phyloP scores from a whole-genome alignment of 2,888 invertebrate genomes.

The Harpalus rubripes region DNA sequence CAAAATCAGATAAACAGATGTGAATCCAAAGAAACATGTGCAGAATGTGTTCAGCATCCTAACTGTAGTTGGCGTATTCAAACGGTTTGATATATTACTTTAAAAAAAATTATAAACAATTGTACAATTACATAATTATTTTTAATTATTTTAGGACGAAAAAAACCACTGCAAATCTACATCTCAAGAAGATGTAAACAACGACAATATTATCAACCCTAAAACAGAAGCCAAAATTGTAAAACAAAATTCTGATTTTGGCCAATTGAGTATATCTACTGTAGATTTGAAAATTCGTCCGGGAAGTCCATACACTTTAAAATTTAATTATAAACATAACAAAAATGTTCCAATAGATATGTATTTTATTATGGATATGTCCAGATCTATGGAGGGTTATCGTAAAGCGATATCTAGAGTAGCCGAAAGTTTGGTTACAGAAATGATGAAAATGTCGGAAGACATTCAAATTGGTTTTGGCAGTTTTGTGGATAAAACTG shows the following conservation, averaged over 20 bases:
- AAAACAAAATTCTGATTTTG: constrained; percentile 29
- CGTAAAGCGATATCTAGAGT: constrained; percentile 79
- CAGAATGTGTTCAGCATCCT: constrained; percentile 73
- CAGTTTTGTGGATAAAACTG: constrained; percentile 85
- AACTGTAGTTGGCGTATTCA: constrained; percentile 75
- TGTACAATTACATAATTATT: neutral
- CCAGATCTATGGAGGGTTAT: constrained; percentile 84
- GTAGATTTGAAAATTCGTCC: constrained; percentile 51
- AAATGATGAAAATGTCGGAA: constrained; percentile 81
- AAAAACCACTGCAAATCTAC: constrained; percentile 6
- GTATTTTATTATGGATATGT: constrained; percentile 90
- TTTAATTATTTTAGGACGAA: constrained; percentile 14
- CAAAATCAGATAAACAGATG: constrained; percentile 69
- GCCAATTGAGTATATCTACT: constrained; percentile 78
- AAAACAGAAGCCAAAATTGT: constrained; percentile 67
- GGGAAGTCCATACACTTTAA: constrained; percentile 38
- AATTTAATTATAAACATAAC: constrained; percentile 81
- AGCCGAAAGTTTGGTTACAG: constrained; percentile 78
- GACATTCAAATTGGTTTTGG: constrained; percentile 85
- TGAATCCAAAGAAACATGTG: constrained; percentile 73
- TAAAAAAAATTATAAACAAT: too few species aligned
- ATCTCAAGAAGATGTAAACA: constrained; percentile 66
- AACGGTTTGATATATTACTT: constrained; percentile 55
- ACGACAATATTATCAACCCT: constrained; percentile 70
- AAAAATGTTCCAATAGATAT: constrained; percentile 90